Conservation (phyloP, 2,888 invertebrate species). For the Ligdia adustata region DNA sequence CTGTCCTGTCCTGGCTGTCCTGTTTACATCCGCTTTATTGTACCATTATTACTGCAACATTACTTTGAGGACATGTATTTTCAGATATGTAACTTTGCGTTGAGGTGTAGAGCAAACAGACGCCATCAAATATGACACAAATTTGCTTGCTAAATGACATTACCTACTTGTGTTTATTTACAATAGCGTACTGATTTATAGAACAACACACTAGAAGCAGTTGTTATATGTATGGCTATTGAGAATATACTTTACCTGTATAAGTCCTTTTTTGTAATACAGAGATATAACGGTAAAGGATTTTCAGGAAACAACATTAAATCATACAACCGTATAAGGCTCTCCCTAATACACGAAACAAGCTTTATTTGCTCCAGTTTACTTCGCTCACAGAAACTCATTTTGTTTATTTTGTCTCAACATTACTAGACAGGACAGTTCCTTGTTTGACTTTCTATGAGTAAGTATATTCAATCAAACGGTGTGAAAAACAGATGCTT, state of each 20-base stretch:
- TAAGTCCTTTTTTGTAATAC: conserved; percentile 4
- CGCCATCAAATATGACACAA: conserved; percentile 5
- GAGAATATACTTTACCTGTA: conserved; percentile 7
- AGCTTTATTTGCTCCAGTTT: conserved; percentile 1
- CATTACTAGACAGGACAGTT: too few relatives aligned
- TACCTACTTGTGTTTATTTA: background rate
- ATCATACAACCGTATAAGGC: conserved; percentile 7
- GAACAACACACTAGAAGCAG: background rate
- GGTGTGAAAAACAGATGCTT: too few relatives aligned
- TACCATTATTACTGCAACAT: conserved; percentile 30
- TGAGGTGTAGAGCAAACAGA: background rate
- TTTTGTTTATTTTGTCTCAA: background rate
- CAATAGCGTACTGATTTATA: background rate
- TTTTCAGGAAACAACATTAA: conserved; percentile 16
- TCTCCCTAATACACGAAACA: conserved; percentile 3
- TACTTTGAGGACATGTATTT: conserved; percentile 15
- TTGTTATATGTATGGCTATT: background rate
- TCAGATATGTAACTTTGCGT: background rate
- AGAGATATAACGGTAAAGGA: conserved; percentile 5
- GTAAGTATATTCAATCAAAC: too few relatives aligned
- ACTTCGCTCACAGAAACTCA: conserved; percentile 3
- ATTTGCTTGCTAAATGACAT: conserved; percentile 16
- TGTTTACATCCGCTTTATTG: background rate
- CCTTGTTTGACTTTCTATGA: too few relatives aligned
- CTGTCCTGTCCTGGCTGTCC: conserved; percentile 39